These are phyloP conservation scores for Volucella zonaria DNA, from an alignment of 2,888 invertebrate species.

Conservation along the genomic window DNA sequence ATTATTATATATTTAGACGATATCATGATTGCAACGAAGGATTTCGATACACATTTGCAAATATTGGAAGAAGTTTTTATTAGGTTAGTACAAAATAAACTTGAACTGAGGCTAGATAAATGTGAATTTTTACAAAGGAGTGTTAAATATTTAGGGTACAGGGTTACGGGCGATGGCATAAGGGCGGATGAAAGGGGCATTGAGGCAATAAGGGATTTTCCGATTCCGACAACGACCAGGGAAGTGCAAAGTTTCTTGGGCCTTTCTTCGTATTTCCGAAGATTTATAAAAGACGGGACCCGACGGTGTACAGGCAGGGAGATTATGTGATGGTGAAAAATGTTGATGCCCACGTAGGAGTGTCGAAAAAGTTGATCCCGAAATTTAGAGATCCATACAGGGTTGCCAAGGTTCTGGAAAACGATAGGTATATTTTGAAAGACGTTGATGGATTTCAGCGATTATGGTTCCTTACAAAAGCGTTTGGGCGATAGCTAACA, in stretches of 20 bases:
- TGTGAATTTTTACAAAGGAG: conserved; percentile 9
- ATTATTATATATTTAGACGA: conserved; percentile 1
- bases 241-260: conserved; percentile 11
- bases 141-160: conserved; percentile 13
- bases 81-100: not conserved
- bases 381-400: too few species aligned
- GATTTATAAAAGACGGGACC: not conserved
- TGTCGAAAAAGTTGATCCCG: too few species aligned
- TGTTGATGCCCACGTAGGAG: too few species aligned
- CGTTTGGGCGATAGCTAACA: too few species aligned
- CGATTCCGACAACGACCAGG: not conserved
- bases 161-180: not conserved
- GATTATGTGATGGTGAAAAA: too few species aligned
- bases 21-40: conserved; percentile 4
- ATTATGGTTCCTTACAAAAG: too few species aligned
- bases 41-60: conserved; percentile 1
- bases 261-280: conserved; percentile 1
- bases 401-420: too few species aligned
- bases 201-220: conserved; percentile 11
- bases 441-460: too few species aligned
- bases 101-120: conserved; percentile 7
- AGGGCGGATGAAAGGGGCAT: conserved; percentile 5
- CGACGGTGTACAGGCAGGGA: too few species aligned
- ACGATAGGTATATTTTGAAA: too few species aligned
- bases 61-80: not conserved